Evolutionary conservation across 2,113 vertebrate species (phyloP), one percentile per base, ranked within the genome.

Genomic region (Zosterops pallidus): DNA sequence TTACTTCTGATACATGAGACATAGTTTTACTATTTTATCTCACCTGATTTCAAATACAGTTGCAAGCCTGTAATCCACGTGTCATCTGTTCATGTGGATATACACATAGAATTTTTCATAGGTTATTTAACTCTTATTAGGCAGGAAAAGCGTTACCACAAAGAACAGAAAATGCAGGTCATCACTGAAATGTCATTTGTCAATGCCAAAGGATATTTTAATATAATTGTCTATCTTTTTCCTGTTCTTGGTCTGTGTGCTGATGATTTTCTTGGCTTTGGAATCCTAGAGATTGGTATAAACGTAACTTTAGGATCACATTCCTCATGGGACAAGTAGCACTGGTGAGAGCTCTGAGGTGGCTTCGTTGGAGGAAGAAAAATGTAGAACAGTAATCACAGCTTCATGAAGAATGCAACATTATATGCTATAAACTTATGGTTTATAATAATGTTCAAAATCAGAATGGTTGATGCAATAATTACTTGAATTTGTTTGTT

Each of bases 271-370:
- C 55, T 91, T 93, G 92, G 26, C 64, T 86, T 89, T 95, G 83
- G 63, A 93, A 97, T 91, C 15, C 89, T 65, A 98, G 99, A 97
- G 99, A 99, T 70, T 99, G 99, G 99, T 99, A 99, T 97, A 97
- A 94, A 92, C 98, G 95, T 28, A 99, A 99, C 95, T 98, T 99
- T 94, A 97, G 97, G 94, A 99, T 99, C 97, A 99, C 99, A 6
- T 96, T 99, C 79, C 97, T 99, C 77, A 99, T 99, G 99, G 99
- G 98, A 70, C 98, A 95, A 95, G 99, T 99, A 75, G 96, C 97
- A 52, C 75, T 99, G 78, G 91, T 65, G 56, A 98, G 95, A 95
- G 65, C 97, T 46, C 98, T 99, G 98, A 98, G 44, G 92, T 97
- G 83, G 53, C 90, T 99, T 41, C 86, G 90, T 1, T 55, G 76